These are phyloP conservation scores for Apoda limacodes DNA, from an alignment of 2,888 invertebrate species.

Conservation along the genomic window DNA sequence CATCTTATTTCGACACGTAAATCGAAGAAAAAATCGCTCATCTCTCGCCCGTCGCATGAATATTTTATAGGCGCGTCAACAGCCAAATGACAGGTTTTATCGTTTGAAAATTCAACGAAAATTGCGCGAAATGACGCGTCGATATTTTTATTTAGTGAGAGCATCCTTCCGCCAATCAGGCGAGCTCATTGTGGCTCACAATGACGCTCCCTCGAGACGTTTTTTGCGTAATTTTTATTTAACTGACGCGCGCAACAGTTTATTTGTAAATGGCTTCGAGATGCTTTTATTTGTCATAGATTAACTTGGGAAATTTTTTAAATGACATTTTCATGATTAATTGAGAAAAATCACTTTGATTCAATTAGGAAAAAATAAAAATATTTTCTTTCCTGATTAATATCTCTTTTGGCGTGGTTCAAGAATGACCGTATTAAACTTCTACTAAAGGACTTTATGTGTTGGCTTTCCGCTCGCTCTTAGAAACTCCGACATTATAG, in stretches of 20 bases:
- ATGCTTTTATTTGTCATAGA: conserved; percentile 7
- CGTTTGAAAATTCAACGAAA: conserved; percentile 69
- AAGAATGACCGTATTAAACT: too few species aligned
- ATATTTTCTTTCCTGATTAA: too few species aligned
- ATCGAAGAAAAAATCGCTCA: conserved; percentile 70
- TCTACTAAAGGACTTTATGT: too few species aligned
- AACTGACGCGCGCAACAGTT: conserved; percentile 58
- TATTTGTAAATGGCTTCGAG: conserved; percentile 33
- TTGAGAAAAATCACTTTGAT: too few species aligned
- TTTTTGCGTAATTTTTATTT: conserved; percentile 59
- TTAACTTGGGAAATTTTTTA: too few species aligned
- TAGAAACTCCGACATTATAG: too few species aligned
- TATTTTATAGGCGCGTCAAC: conserved; percentile 70
- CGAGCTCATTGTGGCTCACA: conserved; percentile 61
- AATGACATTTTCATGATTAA: too few species aligned
- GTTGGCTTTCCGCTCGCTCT: too few species aligned
- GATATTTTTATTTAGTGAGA: conserved; percentile 69
- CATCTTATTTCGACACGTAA: conserved; percentile 69
- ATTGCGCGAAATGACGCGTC: conserved; percentile 68
- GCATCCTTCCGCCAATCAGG: conserved; percentile 70
- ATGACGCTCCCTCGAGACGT: conserved; percentile 56
- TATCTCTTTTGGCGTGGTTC: too few species aligned
- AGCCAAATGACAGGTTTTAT: conserved; percentile 70
- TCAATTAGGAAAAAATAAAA: too few species aligned
- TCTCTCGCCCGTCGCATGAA: conserved; percentile 65